These are phyloP conservation scores for Cardiocondyla obscurior DNA, from an alignment of 1,140 invertebrate species.

Conservation along the genomic window DNA sequence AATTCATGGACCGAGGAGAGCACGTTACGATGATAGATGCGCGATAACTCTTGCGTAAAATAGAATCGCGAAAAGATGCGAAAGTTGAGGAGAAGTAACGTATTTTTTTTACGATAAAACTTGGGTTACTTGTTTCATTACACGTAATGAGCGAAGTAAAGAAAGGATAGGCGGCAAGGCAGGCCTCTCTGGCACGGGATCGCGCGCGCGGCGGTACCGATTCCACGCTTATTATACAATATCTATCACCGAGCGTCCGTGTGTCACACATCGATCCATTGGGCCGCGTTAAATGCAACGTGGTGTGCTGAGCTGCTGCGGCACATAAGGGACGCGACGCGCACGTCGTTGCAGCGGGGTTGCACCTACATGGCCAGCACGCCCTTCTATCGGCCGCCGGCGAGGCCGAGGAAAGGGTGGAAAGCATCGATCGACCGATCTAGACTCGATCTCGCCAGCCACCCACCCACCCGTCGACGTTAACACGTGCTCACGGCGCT, in stretches of 20 bases:
- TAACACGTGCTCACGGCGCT: conserved; percentile 56
- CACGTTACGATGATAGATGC: neutral
- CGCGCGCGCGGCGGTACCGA: conserved; percentile 33
- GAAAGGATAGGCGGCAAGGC: conserved; percentile 3
- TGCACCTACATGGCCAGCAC: conserved; percentile 40
- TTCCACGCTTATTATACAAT: conserved; percentile 55
- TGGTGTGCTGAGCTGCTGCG: conserved; percentile 68
- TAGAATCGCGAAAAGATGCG: neutral
- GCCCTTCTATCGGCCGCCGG: conserved; percentile 5
- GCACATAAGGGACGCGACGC: conserved; percentile 46
- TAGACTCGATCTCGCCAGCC: conserved; percentile 58
- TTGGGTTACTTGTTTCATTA: neutral
- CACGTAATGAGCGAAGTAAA: conserved; percentile 3
- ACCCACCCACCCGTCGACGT: conserved; percentile 37
- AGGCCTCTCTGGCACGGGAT: conserved; percentile 11
- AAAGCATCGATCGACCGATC: conserved; percentile 60
- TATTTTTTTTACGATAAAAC: neutral
- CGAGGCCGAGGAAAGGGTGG: conserved; percentile 56
- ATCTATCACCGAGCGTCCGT: conserved; percentile 45
- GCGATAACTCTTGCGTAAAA: neutral
- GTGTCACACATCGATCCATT: conserved; percentile 66
- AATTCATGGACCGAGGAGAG: neutral
- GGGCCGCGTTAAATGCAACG: conserved; percentile 80
- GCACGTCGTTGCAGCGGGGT: conserved; percentile 33
- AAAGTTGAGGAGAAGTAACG: neutral